Evolutionary conservation across 1,140 invertebrate genomes (phyloP).

Genomic region (Eciton burchellii): DNA sequence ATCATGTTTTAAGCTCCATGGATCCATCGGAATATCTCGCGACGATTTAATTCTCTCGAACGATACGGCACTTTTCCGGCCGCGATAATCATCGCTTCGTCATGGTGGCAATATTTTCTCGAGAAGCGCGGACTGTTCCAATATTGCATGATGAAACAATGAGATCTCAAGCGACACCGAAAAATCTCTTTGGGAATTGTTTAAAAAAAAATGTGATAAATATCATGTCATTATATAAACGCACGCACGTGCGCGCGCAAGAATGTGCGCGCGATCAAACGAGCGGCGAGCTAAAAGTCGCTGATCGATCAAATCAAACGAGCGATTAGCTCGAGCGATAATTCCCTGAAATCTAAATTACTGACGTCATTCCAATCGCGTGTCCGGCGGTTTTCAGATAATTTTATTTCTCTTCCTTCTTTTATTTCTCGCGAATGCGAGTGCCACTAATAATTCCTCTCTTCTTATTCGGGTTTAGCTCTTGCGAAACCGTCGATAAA

Average conservation of each 20-base stretch:
- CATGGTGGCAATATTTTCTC: constrained; percentile 9
- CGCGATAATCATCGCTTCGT: background rate
- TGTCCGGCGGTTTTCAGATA: too few relatives aligned
- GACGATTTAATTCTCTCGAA: background rate
- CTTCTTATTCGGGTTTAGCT: too few relatives aligned
- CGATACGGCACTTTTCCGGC: background rate
- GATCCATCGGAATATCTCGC: background rate
- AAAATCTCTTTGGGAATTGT: background rate
- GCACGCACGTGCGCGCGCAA: background rate
- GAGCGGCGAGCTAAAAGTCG: background rate
- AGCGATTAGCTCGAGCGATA: background rate
- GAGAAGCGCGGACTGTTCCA: background rate
- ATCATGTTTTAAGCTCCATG: constrained; percentile 24
- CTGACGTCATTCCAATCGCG: background rate
- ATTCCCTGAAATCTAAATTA: background rate
- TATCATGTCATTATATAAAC: background rate
- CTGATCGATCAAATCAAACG: background rate
- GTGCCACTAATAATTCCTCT: too few relatives aligned
- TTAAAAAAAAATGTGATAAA: constrained; percentile 7
- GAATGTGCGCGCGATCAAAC: background rate
- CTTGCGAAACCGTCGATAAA: too few relatives aligned
- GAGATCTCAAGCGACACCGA: background rate
- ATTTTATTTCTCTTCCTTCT: too few relatives aligned
- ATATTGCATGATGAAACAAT: background rate
- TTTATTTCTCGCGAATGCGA: too few relatives aligned